These are phyloP conservation scores for Promerops cafer DNA, from an alignment of 2,113 vertebrate species.

Conservation along the genomic window DNA sequence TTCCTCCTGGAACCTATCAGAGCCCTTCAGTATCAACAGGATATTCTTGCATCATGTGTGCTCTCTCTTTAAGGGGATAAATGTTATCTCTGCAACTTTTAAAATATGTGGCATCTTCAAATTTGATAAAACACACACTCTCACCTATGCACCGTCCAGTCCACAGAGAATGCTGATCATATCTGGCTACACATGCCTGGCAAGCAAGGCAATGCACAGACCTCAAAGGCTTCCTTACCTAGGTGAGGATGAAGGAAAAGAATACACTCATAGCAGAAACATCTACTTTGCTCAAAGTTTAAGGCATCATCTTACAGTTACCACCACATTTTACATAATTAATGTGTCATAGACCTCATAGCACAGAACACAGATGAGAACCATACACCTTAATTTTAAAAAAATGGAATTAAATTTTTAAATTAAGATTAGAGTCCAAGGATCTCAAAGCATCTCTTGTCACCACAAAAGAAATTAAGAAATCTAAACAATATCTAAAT, in stretches of 20 bases:
- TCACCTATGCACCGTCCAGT: conserved; percentile 87
- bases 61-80: not conserved
- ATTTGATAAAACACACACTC: not conserved
- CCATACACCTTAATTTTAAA: not conserved
- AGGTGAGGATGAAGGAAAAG: not conserved
- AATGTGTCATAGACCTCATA: not conserved
- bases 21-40: not conserved
- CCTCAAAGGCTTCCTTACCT: conserved; percentile 89
- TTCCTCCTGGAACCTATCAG: not conserved
- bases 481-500: not conserved
- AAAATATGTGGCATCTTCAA: not conserved
- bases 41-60: not conserved
- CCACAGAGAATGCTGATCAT: conserved; percentile 92
- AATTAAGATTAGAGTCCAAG: not conserved
- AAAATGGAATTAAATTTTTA: not conserved
- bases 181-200: conserved; percentile 86
- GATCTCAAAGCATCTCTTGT: not conserved
- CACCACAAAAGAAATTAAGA: not conserved
- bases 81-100: not conserved
- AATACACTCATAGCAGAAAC: not conserved
- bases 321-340: not conserved
- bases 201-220: conserved; percentile 85
- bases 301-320: not conserved
- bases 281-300: not conserved
- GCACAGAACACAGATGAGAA: not conserved